phyloP scores from a whole-genome alignment of 2,888 invertebrate genomes.

The Cephus sareptanus region DNA sequence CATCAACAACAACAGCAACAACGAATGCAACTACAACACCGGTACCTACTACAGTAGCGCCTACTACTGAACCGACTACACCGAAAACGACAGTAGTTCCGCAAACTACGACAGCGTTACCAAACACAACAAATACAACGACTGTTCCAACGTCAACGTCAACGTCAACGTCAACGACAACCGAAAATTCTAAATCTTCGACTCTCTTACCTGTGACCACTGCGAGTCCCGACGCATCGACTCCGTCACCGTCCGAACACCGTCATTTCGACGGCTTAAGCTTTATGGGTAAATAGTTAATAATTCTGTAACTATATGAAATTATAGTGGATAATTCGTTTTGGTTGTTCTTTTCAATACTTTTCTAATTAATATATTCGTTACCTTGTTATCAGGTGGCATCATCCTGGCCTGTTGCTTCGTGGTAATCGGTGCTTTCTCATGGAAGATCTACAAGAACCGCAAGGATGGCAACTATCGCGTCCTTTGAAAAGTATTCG shows the following conservation, averaged over 20 bases:
- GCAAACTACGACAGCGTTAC: constrained; percentile 24
- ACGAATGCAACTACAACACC: not conserved
- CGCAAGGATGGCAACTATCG: constrained; percentile 89
- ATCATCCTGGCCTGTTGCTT: constrained; percentile 84
- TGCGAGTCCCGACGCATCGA: constrained; percentile 32
- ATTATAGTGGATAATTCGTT: not conserved
- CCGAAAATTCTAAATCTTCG: constrained; percentile 27
- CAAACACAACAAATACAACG: constrained; percentile 21
- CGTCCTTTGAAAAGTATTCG: constrained; percentile 78
- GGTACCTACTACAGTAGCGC: not conserved
- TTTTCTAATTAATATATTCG: not conserved
- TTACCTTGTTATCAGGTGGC: constrained; percentile 72
- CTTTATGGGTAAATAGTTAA: constrained; percentile 68
- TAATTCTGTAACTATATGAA: constrained; percentile 25
- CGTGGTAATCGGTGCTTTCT: constrained; percentile 83
- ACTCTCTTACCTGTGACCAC: constrained; percentile 30
- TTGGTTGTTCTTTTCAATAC: not conserved
- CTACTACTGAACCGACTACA: constrained; percentile 24
- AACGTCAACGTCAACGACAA: constrained; percentile 20
- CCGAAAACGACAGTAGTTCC: constrained; percentile 35
- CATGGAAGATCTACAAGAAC: constrained; percentile 89
- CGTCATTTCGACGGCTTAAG: constrained; percentile 80
- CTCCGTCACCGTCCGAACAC: constrained; percentile 38
- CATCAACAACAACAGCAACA: too few species aligned
- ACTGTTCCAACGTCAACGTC: constrained; percentile 27